phyloP scores from a whole-genome alignment of 2,888 invertebrate species.

The Tipula unca region DNA sequence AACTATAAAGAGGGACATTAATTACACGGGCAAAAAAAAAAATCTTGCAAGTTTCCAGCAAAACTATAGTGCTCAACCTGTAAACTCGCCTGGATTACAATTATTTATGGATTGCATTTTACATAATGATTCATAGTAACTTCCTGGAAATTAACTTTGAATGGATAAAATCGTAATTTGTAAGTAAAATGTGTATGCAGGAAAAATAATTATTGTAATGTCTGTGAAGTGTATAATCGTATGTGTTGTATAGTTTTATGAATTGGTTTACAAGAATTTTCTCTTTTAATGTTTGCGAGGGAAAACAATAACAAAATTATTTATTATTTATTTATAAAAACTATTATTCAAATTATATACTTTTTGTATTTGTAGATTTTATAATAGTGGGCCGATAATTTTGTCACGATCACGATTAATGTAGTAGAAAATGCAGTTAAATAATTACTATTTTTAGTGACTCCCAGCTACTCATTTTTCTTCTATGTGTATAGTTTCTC shows the following conservation, averaged over 20 bases:
- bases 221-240: not conserved
- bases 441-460: conserved; percentile 8
- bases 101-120: not conserved
- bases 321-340: conserved; percentile 8
- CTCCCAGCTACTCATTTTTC: not conserved
- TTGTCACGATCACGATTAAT: not conserved
- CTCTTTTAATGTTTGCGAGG: not conserved
- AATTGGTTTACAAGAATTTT: not conserved
- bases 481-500: not conserved
- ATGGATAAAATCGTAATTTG: conserved; percentile 3
- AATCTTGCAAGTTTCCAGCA: not conserved
- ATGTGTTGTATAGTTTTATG: not conserved
- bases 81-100: not conserved
- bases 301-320: not conserved
- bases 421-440: not conserved
- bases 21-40: conserved; percentile 9
- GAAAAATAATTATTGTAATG: not conserved
- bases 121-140: not conserved
- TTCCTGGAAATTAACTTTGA: not conserved
- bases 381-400: not conserved
- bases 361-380: not conserved
- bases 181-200: not conserved
- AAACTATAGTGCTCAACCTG: not conserved
- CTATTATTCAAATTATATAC: not conserved
- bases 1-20: not conserved